These are phyloP conservation scores for Zaprionus vittiger DNA, from an alignment of 1,140 invertebrate genomes.

Conservation along the genomic window DNA sequence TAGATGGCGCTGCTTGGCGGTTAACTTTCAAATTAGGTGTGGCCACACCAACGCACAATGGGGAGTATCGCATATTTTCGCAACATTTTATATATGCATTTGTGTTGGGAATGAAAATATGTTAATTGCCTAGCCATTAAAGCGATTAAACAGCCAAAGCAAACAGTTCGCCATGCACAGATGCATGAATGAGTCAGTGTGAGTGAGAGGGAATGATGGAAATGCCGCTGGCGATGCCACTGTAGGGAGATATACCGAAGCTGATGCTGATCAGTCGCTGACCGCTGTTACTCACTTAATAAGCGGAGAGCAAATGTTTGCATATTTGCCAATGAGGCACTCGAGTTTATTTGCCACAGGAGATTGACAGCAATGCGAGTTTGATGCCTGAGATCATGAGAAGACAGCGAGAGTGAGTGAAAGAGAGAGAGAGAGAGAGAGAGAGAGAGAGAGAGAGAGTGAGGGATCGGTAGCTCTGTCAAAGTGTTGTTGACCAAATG, in stretches of 20 bases:
- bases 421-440: neutral
- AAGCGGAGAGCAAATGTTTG: slow-evolving; percentile 78
- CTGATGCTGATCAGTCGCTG: slow-evolving; percentile 59
- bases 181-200: slow-evolving; percentile 38
- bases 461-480: slow-evolving; percentile 62
- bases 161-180: slow-evolving; percentile 65
- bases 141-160: slow-evolving; percentile 75
- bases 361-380: slow-evolving; percentile 73
- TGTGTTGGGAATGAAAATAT: slow-evolving; percentile 46
- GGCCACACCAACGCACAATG: neutral
- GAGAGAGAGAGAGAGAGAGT: neutral
- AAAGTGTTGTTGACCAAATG: slow-evolving; percentile 65
- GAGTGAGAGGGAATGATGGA: slow-evolving; percentile 24
- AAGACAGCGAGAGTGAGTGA: slow-evolving; percentile 10
- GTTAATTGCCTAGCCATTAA: slow-evolving; percentile 79
- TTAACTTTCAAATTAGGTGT: neutral
- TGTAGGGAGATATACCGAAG: slow-evolving; percentile 7
- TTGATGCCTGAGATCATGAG: slow-evolving; percentile 55
- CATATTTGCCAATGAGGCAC: slow-evolving; percentile 73
- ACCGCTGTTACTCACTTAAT: slow-evolving; percentile 75
- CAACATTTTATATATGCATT: slow-evolving; percentile 21
- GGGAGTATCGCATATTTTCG: slow-evolving; percentile 2
- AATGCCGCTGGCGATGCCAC: slow-evolving; percentile 19
- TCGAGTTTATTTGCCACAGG: slow-evolving; percentile 80
- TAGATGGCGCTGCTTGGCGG: neutral